Base-by-base conservation (phyloP, 2,797 vertebrate genomes). In the Danio aesculapii region DNA sequence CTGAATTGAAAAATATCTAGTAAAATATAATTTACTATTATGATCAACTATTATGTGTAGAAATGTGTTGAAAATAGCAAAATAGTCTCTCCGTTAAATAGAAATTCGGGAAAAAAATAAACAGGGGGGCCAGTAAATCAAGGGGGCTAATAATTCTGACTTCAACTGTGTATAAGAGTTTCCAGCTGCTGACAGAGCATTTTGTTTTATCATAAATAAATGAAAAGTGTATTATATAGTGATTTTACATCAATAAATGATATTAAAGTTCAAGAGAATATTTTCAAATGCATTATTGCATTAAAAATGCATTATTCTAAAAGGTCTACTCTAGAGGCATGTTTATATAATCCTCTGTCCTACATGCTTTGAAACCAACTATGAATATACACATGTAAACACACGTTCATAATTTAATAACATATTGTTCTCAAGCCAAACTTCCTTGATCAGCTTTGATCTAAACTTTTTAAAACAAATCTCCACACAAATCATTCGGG, bases 371-470 rank as follows among this genome's bases (percentile, higher is more conserved):
- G 85, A 84, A 81, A 84, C 91, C 87, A 90, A 86, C 85, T 82
- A 90, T 72, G 81, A 70, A 81, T 70, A 86, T 62, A 82, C 66
- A 82, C 67, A 81, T 82, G 75, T 77, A 61, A 88, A 67, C 71
- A 87, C 77, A 85, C 88, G 78, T 89, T 90, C 83, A 84, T 88
- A 87, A 85, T 87, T 75, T 88, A 74, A 87, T 83, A 87, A 74
- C 81, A 85, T 79, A 74, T 63, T 86, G 84, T 85, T 84, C 81
- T 84, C 85, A 84, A 77, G 2, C 83, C 53, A 76, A 84, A 87
- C 84, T 83, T 78, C 89, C 77, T 81, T 92, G 82, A 89, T 68
- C 43, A 81, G 83, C 91, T 93, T 93, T 93, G 91, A 93, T 91
- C 88, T 87, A 85, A 85, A 73, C 81, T 82, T 87, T 86, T 72